These are phyloP conservation scores for Leucophenga montana DNA, from an alignment of 2,888 invertebrate species.

Conservation along the genomic window DNA sequence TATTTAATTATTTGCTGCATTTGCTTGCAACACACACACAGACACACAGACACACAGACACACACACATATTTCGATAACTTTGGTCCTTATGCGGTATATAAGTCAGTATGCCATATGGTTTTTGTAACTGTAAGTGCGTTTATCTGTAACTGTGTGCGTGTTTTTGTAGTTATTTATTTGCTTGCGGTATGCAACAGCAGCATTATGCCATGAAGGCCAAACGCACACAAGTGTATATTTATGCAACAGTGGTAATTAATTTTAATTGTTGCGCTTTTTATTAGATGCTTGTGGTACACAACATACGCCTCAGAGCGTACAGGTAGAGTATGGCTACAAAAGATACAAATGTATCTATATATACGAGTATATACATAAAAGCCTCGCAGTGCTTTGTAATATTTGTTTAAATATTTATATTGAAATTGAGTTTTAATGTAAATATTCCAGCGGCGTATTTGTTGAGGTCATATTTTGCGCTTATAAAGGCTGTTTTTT, in stretches of 20 bases:
- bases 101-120: constrained; percentile 1
- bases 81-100: no score
- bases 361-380: not conserved
- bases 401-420: not conserved
- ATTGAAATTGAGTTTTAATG: not conserved
- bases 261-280: constrained; percentile 65
- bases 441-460: not conserved
- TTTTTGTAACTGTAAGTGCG: not conserved
- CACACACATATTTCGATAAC: not conserved
- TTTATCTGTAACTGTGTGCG: constrained; percentile 29
- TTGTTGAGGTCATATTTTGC: no score
- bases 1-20: constrained; percentile 28
- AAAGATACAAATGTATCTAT: not conserved
- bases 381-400: not conserved
- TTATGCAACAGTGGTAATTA: constrained; percentile 65
- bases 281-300: constrained; percentile 20
- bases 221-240: constrained; percentile 46
- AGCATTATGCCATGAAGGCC: constrained; percentile 36
- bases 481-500: no score
- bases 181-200: constrained; percentile 8
- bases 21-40: not conserved
- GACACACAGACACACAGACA: no score
- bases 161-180: constrained; percentile 30
- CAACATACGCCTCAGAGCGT: constrained; percentile 45
- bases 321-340: constrained; percentile 28